These are phyloP conservation scores for Anser brachyrhynchus DNA, from an alignment of 2,113 vertebrate species.

Conservation along the genomic window DNA sequence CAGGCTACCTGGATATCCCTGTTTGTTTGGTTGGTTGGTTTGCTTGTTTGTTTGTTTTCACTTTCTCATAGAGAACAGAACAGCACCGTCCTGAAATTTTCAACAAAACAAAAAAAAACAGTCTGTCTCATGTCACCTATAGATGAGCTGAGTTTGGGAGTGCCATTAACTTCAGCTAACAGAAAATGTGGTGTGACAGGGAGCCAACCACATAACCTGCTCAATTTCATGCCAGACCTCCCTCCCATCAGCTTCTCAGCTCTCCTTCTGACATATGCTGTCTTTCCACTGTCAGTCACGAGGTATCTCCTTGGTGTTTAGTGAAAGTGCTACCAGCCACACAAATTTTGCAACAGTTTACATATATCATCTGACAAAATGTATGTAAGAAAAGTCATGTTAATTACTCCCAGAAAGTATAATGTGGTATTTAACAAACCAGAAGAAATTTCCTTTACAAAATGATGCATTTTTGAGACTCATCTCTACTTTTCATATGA, in stretches of 20 bases:
- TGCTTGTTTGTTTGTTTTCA: not conserved
- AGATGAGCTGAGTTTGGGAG: not conserved
- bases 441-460: not conserved
- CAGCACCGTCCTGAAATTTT: not conserved
- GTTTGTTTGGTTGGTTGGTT: not conserved
- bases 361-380: not conserved
- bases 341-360: not conserved
- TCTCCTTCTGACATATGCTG: not conserved
- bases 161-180: not conserved
- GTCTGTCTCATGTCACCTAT: not conserved
- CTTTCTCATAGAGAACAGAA: not conserved
- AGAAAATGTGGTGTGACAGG: not conserved
- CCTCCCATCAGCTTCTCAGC: not conserved
- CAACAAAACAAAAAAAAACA: not conserved
- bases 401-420: not conserved
- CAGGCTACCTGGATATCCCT: not conserved
- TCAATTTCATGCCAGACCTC: accelerated
- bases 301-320: accelerated
- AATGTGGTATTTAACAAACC: not conserved
- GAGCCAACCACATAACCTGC: not conserved
- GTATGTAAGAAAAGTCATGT: not conserved
- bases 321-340: not conserved
- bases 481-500: not conserved
- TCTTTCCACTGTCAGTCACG: not conserved
- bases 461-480: not conserved